phyloP scores from a whole-genome alignment of 2,888 invertebrate species.

The Plagodis pulveraria region DNA sequence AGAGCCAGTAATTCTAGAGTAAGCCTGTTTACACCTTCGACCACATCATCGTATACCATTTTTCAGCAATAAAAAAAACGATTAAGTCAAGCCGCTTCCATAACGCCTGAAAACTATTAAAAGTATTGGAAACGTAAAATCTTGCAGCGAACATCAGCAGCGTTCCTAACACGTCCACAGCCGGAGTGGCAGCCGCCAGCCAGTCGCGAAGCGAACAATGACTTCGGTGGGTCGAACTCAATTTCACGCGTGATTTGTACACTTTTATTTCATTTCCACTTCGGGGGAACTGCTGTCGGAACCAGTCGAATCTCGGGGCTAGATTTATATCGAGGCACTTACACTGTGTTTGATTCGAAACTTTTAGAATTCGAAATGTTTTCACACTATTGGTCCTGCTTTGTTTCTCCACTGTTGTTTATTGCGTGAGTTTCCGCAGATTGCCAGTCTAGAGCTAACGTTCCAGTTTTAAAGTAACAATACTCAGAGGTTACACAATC shows the following conservation, averaged over 20 bases:
- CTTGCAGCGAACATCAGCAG: slow-evolving; percentile 27
- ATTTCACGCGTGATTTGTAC: slow-evolving; percentile 83
- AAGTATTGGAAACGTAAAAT: slow-evolving; percentile 24
- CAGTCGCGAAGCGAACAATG: slow-evolving; percentile 65
- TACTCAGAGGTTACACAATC: too few species aligned
- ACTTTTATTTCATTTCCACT: slow-evolving; percentile 78
- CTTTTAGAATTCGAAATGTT: slow-evolving; percentile 26
- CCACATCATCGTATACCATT: too few species aligned
- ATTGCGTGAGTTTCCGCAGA: slow-evolving; percentile 20
- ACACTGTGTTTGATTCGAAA: slow-evolving; percentile 31
- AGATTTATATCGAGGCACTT: slow-evolving; percentile 40
- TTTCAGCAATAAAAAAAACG: too few species aligned
- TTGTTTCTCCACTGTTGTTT: slow-evolving; percentile 31
- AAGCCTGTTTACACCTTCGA: too few species aligned
- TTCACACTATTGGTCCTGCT: slow-evolving; percentile 25
- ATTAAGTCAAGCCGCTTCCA: slow-evolving; percentile 8
- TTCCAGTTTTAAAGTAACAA: slow-evolving; percentile 45
- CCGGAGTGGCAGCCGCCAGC: slow-evolving; percentile 49
- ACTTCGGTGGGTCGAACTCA: slow-evolving; percentile 74
- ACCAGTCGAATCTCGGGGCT: slow-evolving; percentile 42
- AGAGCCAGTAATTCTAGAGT: too few species aligned
- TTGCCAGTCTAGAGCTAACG: slow-evolving; percentile 30
- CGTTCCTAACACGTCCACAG: slow-evolving; percentile 42
- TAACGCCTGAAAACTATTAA: slow-evolving; percentile 11
- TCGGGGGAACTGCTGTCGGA: slow-evolving; percentile 54